These are phyloP conservation scores for Polypedilum vanderplanki DNA, from an alignment of 1,140 invertebrate genomes.

Conservation along the genomic window DNA sequence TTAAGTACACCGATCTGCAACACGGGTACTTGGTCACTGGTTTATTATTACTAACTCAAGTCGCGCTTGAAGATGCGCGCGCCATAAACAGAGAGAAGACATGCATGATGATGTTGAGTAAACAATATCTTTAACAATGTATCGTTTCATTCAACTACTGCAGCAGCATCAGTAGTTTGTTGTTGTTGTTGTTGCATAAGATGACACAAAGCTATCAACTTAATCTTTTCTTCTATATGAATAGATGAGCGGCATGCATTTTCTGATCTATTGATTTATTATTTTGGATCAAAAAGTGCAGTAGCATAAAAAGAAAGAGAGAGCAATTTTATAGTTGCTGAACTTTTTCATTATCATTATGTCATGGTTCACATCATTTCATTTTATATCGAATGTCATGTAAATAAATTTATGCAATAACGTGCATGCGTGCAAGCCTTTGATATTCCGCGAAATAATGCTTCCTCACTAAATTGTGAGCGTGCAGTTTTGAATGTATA, in stretches of 20 bases:
- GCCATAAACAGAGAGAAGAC: not conserved
- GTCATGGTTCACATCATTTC: not conserved
- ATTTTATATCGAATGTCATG: not conserved
- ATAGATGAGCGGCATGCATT: not conserved
- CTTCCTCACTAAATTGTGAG: not conserved
- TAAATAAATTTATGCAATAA: not conserved
- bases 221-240: not conserved
- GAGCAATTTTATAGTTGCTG: not conserved
- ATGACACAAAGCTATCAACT: not conserved
- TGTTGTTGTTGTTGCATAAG: not conserved
- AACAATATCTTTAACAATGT: not conserved
- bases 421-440: not conserved
- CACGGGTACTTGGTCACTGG: too few relatives aligned
- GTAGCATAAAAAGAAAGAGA: too few relatives aligned
- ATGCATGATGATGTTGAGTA: not conserved
- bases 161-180: not conserved
- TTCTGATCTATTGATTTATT: constrained; percentile 16
- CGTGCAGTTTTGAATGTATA: not conserved
- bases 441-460: constrained; percentile 1
- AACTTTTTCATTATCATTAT: constrained; percentile 8
- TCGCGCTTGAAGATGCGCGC: too few relatives aligned
- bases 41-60: too few relatives aligned
- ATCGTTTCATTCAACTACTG: not conserved
- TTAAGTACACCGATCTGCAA: too few relatives aligned
- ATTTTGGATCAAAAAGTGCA: not conserved